phyloP scores from a whole-genome alignment of 2,797 vertebrate genomes.

The Vireo griseus region DNA sequence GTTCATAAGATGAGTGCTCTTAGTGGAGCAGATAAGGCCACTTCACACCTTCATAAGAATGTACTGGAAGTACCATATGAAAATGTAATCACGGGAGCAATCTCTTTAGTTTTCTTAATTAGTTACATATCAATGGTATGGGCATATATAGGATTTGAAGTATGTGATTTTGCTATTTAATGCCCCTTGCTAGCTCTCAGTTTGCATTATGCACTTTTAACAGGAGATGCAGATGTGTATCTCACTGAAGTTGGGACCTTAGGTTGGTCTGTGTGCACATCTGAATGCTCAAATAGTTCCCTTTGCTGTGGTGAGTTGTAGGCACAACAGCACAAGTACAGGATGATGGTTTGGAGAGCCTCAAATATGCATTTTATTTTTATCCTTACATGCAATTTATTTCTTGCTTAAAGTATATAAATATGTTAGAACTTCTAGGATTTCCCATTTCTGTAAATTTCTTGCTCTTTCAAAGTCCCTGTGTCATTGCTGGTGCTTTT shows the following conservation, averaged over 20 bases:
- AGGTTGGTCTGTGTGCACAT: rapidly evolving
- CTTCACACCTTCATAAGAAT: not conserved
- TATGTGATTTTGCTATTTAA: not conserved
- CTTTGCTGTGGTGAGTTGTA: not conserved
- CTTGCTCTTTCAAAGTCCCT: not conserved
- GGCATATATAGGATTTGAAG: rapidly evolving
- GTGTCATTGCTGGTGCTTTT: not conserved
- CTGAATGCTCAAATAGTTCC: not conserved
- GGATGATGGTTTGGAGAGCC: not conserved
- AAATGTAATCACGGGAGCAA: not conserved
- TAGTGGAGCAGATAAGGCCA: not conserved
- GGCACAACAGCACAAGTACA: not conserved
- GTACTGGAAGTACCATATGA: not conserved
- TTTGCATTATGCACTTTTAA: not conserved
- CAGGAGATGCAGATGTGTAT: not conserved
- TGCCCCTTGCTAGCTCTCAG: not conserved
- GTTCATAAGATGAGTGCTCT: not conserved
- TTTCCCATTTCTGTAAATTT: not conserved
- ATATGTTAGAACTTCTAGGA: not conserved
- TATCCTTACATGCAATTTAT: not conserved
- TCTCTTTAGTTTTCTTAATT: not conserved
- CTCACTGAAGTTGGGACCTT: not conserved
- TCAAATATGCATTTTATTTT: not conserved
- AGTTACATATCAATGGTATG: not conserved
- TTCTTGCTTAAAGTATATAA: not conserved